Conservation (phyloP, 2,888 invertebrate species). For the Endotricha flammealis region DNA sequence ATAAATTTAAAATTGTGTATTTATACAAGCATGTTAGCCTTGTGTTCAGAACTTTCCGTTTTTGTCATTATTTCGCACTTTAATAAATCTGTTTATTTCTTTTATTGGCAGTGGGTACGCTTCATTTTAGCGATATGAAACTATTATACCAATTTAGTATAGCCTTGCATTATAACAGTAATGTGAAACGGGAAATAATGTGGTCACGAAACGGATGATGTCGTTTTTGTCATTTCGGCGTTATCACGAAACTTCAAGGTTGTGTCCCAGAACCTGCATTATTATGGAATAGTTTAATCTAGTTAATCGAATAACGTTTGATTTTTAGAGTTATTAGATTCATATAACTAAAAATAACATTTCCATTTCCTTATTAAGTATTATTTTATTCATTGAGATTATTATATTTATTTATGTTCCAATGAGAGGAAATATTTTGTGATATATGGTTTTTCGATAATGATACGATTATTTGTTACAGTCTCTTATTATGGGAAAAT, state of each 20-base stretch:
- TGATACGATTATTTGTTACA: no score
- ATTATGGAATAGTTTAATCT: not conserved
- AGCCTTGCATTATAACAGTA: conserved; percentile 48
- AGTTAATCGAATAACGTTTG: not conserved
- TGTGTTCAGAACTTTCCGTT: conserved; percentile 1
- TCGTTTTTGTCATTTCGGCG: conserved; percentile 45
- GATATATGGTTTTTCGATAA: no score
- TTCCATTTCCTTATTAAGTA: no score
- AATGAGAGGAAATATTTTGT: no score
- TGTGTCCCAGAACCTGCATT: conserved; percentile 13
- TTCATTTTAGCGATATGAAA: conserved; percentile 1
- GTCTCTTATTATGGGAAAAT: no score
- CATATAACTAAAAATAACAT: no score
- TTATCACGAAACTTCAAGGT: conserved; percentile 40
- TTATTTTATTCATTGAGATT: no score
- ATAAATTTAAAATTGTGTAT: not conserved
- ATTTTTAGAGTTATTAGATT: no score
- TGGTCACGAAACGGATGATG: conserved; percentile 51
- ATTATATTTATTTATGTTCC: no score
- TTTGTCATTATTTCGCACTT: not conserved
- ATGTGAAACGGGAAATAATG: conserved; percentile 49
- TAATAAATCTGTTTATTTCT: conserved; percentile 2
- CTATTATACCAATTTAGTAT: conserved; percentile 31
- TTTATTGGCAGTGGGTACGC: not conserved
- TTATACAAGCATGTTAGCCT: not conserved